Percentiles rank a stretch among this genome's conserved stretches.
Evolutionary conservation across 2,113 vertebrate genomes (phyloP).

Genomic region (Tetrao urogallus): DNA sequence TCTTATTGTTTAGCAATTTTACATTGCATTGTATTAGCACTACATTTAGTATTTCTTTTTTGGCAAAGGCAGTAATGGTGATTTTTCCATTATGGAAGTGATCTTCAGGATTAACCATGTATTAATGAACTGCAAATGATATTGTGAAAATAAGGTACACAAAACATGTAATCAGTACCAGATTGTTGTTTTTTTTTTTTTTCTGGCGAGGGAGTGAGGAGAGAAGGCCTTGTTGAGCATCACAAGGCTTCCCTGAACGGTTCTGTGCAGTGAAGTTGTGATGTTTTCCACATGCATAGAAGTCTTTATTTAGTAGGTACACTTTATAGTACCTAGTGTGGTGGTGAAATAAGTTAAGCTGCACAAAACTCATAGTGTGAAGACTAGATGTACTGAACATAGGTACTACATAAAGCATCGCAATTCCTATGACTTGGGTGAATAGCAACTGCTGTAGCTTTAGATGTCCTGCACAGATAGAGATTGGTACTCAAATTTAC

Average conservation of each 20-base stretch:
- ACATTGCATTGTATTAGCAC: not conserved
- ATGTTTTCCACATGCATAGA: not conserved
- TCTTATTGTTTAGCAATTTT: constrained; percentile 47
- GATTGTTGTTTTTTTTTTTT: not conserved
- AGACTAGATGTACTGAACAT: not conserved
- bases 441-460: not conserved
- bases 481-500: not conserved
- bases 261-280: not conserved
- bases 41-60: constrained; percentile 14
- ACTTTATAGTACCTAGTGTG: not conserved
- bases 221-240: not conserved
- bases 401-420: not conserved
- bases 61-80: not conserved
- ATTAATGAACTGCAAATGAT: not conserved
- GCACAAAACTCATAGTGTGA: not conserved
- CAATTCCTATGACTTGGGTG: not conserved
- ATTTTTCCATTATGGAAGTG: not conserved
- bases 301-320: not conserved
- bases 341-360: not conserved
- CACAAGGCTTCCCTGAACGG: not conserved
- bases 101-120: not conserved
- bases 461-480: not conserved
- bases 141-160: not conserved
- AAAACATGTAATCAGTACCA: not conserved
- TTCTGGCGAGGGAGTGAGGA: too few species aligned